Conservation (phyloP, 1,140 invertebrate genomes). For the Leguminivora glycinivorella region DNA sequence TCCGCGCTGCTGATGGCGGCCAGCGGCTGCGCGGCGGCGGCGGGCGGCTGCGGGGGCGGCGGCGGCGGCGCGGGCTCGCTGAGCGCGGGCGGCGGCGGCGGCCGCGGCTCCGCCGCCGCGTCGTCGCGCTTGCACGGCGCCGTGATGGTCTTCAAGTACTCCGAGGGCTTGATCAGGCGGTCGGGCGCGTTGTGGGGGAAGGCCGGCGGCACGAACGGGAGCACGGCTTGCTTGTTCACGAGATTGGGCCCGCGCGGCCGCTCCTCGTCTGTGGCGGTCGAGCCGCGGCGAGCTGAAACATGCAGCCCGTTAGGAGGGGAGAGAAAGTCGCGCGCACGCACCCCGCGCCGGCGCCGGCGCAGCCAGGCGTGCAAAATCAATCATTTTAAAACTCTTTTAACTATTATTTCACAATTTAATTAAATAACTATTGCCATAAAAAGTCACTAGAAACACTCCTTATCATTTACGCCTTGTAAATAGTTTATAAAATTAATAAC, state of each 20-base stretch:
- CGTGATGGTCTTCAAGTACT: conserved; percentile 91
- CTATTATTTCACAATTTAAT: background rate
- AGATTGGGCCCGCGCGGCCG: conserved; percentile 81
- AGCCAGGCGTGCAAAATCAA: conserved; percentile 38
- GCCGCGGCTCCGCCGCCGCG: conserved; percentile 81
- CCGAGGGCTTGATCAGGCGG: conserved; percentile 93
- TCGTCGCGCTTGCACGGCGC: conserved; percentile 74
- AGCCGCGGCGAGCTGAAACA: conserved; percentile 68
- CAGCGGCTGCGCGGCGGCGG: conserved; percentile 83
- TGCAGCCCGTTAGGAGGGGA: conserved; percentile 53
- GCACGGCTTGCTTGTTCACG: conserved; percentile 89
- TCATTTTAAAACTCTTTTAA: conserved; percentile 31
- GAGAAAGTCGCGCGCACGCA: conserved; percentile 66
- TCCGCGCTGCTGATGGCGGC: conserved; percentile 92
- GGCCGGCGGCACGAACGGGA: conserved; percentile 93
- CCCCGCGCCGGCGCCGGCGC: conserved; percentile 36
- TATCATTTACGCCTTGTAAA: background rate
- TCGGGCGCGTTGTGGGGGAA: conserved; percentile 87
- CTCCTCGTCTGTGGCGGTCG: conserved; percentile 69
- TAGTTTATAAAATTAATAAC: background rate
- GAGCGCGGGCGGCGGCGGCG: conserved; percentile 76
- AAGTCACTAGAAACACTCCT: background rate
- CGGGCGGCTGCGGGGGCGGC: conserved; percentile 79
- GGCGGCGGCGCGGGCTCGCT: conserved; percentile 76
- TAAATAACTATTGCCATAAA: background rate